phyloP scores from a whole-genome alignment of 2,888 invertebrate genomes.

The Baccha elongata region DNA sequence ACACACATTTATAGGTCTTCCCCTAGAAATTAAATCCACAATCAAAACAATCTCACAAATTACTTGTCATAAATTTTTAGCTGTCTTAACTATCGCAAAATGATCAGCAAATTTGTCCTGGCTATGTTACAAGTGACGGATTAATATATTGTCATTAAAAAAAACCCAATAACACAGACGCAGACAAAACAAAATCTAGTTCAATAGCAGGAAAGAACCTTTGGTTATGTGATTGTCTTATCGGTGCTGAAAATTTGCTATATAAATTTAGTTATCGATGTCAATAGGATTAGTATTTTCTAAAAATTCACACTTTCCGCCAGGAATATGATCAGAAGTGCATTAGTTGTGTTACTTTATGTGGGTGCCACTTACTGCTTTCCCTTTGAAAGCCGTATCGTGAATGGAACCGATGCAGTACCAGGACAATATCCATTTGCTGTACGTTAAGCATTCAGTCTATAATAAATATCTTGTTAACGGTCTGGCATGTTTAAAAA shows the following conservation, averaged over 20 bases:
- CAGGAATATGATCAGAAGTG: not conserved
- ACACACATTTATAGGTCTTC: not conserved
- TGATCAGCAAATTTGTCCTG: too few species aligned
- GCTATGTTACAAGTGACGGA: too few species aligned
- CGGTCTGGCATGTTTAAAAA: not conserved
- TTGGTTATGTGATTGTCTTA: too few species aligned
- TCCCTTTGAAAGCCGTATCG: conserved; percentile 76
- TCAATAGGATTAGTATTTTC: not conserved
- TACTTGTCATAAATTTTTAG: not conserved
- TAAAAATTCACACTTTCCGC: too few species aligned
- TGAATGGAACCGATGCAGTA: conserved; percentile 78
- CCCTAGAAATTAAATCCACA: not conserved
- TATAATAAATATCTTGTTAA: not conserved
- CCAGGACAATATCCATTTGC: conserved; percentile 78
- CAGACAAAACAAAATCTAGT: too few species aligned
- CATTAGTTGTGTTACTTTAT: conserved; percentile 34
- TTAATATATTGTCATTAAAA: too few species aligned
- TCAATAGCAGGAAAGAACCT: too few species aligned
- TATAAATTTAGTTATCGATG: too few species aligned
- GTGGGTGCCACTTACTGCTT: conserved; percentile 63
- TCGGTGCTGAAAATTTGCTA: too few species aligned
- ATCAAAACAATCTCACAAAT: not conserved
- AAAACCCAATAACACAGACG: too few species aligned
- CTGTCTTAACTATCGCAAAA: not conserved
- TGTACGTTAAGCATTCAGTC: conserved; percentile 71